phyloP scores from a whole-genome alignment of 2,113 vertebrate species.

The Orycteropus afer region DNA sequence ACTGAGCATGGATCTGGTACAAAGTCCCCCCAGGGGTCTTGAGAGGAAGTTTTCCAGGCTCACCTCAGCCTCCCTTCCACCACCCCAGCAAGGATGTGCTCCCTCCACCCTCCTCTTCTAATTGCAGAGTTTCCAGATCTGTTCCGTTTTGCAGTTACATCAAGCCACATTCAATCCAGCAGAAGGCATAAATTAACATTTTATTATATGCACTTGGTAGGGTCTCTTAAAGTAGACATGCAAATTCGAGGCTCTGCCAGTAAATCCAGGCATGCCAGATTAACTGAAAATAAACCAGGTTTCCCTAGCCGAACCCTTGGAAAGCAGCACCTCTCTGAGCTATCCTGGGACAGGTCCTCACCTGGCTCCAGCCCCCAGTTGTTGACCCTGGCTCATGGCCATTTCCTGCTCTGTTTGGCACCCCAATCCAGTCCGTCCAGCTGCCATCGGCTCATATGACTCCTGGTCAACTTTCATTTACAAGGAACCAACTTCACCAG shows the following conservation, averaged over 20 bases:
- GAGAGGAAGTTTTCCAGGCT: constrained; percentile 47
- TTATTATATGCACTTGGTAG: constrained; percentile 69
- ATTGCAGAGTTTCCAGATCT: constrained; percentile 74
- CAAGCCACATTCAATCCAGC: constrained; percentile 65
- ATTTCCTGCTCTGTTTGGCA: constrained; percentile 67
- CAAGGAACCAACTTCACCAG: constrained; percentile 67
- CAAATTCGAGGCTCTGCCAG: constrained; percentile 64
- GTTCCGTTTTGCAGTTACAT: constrained; percentile 74
- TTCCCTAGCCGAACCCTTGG: constrained; percentile 67
- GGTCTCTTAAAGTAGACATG: constrained; percentile 77
- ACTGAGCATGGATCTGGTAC: neutral
- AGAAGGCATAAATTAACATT: constrained; percentile 81
- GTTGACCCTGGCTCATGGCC: constrained; percentile 68
- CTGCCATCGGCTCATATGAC: constrained; percentile 59
- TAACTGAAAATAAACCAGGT: constrained; percentile 69
- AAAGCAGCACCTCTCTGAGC: constrained; percentile 62
- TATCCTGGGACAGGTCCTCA: constrained; percentile 59
- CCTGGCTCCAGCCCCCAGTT: constrained; percentile 41
- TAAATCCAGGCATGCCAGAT: constrained; percentile 67
- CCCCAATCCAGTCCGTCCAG: neutral
- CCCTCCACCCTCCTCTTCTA: constrained; percentile 57
- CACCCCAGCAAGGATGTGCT: neutral
- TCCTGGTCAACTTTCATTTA: constrained; percentile 64
- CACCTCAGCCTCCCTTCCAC: neutral
- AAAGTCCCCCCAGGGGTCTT: neutral